Evolutionary conservation across 2,113 vertebrate species (phyloP), one percentile per base, ranked within the genome.

Genomic region (Daubentonia madagascariensis): DNA sequence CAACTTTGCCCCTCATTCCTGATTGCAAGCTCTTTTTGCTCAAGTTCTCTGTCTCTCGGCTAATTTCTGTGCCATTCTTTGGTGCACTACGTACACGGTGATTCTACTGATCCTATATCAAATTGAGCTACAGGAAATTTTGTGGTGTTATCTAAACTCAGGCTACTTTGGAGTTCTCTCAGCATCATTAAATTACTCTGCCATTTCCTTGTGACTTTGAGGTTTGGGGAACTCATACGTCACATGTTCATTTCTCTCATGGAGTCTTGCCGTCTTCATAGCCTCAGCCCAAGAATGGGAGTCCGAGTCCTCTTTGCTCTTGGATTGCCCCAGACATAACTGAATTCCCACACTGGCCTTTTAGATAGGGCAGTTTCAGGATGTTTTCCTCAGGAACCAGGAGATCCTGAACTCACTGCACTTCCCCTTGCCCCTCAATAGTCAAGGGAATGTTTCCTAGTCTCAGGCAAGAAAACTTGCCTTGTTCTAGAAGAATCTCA

Each of bases 401-500:
- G 6, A 22, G 45, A 35, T 23, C 25, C 43, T 20, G 76, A 65
- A 28, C 18, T 5, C 40, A 30, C 35, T 91, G 48, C 20, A 59
- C 2, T 35, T 12, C 17, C 8, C 40, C 48, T 37, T 18, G 67
- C 8, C 30, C 7, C 43, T 88, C 23, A 79, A 10, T 28, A 79
- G 73, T 52, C 5, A 35, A 85, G 37, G 67, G 20, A 57, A 50
- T 68, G 5, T 73, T 68, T 93, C 23, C 52, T 76, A 81, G 35
- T 43, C 37, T 89, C 43, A 54, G 85, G 78, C 89, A 40, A 43
- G 84, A 84, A 89, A 68, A 76, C 35, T 37, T 73, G 54, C 30
- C 30, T 57, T 37, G 52, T 45, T 96, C 80, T 48, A 67, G 57
- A 80, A 67, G 14, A 10, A 25, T 37, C 61, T 59, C 17, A 10